phyloP scores from a whole-genome alignment of 2,797 vertebrate genomes.

The Pseudomugil tenellus region DNA sequence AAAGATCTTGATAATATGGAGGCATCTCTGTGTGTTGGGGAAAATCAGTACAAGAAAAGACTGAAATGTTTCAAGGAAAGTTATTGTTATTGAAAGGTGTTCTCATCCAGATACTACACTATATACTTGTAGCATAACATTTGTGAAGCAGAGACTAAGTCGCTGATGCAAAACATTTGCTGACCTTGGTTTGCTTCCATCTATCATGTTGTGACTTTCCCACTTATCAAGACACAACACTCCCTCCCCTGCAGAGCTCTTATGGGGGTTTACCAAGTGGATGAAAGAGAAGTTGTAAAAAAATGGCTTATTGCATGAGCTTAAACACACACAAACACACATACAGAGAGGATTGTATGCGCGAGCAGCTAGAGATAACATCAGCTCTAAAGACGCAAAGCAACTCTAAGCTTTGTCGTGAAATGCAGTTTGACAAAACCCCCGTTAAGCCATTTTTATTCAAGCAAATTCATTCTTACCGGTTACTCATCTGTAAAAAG shows the following conservation, averaged over 20 bases:
- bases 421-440: neutral
- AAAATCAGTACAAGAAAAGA: neutral
- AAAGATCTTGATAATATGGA: neutral
- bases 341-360: neutral
- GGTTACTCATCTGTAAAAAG: neutral
- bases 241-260: constrained; percentile 1
- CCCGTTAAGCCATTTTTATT: neutral
- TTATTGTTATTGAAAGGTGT: neutral
- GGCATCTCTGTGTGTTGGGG: neutral
- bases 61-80: neutral
- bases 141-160: neutral
- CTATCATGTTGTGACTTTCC: neutral
- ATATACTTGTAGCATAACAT: neutral
- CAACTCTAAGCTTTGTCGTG: neutral
- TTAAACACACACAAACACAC: neutral
- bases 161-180: neutral
- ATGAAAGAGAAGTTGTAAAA: constrained; percentile 5
- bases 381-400: neutral
- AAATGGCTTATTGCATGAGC: neutral
- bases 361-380: neutral
- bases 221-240: neutral
- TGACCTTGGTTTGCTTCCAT: neutral
- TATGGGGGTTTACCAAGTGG: neutral
- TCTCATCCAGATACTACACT: neutral
- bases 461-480: neutral